phyloP scores from a whole-genome alignment of 2,113 vertebrate genomes.

The Myanophis thanlyinensis region DNA sequence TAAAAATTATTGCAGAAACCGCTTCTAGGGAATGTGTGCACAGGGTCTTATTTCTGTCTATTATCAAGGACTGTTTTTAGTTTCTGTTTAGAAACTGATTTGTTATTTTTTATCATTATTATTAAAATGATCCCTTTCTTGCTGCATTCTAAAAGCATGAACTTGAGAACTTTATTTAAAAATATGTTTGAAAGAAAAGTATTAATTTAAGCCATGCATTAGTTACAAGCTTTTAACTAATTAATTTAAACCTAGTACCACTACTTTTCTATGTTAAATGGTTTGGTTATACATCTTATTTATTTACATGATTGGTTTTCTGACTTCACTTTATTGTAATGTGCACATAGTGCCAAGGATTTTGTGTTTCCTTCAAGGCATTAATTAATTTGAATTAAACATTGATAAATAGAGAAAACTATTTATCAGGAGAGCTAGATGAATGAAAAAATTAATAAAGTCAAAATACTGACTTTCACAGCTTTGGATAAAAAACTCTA shows the following conservation, averaged over 20 bases:
- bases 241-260: not conserved
- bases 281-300: not conserved
- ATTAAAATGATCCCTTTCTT: not conserved
- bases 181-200: not conserved
- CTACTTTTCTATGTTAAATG: not conserved
- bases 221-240: not conserved
- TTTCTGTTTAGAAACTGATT: not conserved
- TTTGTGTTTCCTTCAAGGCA: not conserved
- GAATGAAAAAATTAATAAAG: not conserved
- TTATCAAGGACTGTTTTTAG: not conserved
- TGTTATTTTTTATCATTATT: not conserved
- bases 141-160: not conserved
- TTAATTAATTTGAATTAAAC: not conserved
- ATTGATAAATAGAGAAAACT: not conserved
- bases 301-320: not conserved
- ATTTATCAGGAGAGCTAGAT: not conserved
- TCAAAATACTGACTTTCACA: not conserved
- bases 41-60: not conserved
- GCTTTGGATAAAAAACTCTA: not conserved
- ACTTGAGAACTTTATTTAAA: not conserved
- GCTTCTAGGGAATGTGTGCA: not conserved
- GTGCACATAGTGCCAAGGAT: not conserved
- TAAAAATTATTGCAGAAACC: not conserved
- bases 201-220: not conserved
- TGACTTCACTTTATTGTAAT: not conserved